phyloP scores from a whole-genome alignment of 2,113 vertebrate species.

The Limanda limanda region DNA sequence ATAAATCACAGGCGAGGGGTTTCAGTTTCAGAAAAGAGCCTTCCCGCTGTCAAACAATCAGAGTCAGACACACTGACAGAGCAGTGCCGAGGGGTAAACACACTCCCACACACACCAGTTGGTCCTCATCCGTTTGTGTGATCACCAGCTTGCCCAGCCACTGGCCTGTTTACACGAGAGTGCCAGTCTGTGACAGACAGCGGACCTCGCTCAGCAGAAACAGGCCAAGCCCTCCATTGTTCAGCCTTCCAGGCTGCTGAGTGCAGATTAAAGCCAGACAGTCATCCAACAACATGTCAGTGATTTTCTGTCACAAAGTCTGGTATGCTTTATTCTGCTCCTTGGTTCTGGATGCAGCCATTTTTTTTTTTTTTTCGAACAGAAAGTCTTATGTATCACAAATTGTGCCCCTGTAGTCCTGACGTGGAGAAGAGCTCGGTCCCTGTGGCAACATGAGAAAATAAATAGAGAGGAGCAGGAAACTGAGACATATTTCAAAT shows the following conservation, averaged over 20 bases:
- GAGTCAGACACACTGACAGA: conserved; percentile 45
- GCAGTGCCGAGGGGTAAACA: conserved; percentile 53
- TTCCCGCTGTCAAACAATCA: conserved; percentile 71
- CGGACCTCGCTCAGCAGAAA: conserved; percentile 58
- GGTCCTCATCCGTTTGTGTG: conserved; percentile 47
- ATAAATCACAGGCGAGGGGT: conserved; percentile 67
- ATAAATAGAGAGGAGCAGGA: neutral
- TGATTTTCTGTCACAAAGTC: conserved; percentile 63
- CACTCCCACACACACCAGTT: conserved; percentile 20
- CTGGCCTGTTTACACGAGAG: conserved; percentile 57
- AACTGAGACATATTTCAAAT: neutral
- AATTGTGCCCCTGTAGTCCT: conserved; percentile 44
- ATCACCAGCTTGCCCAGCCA: conserved; percentile 39
- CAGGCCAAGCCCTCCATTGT: conserved; percentile 55
- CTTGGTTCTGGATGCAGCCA: conserved; percentile 36
- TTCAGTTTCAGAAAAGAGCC: conserved; percentile 58
- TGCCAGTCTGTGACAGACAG: conserved; percentile 68
- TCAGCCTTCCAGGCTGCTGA: conserved; percentile 56
- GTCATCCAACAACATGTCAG: conserved; percentile 64
- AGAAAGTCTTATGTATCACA: conserved; percentile 59
- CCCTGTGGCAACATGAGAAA: conserved; percentile 20
- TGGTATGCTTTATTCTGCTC: conserved; percentile 63
- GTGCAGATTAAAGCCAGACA: conserved; percentile 73
- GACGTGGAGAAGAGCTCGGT: conserved; percentile 22
- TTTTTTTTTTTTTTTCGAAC: conserved; percentile 25